Conservation (phyloP, 2,113 vertebrate species). For the Genyomyrus donnyi region DNA sequence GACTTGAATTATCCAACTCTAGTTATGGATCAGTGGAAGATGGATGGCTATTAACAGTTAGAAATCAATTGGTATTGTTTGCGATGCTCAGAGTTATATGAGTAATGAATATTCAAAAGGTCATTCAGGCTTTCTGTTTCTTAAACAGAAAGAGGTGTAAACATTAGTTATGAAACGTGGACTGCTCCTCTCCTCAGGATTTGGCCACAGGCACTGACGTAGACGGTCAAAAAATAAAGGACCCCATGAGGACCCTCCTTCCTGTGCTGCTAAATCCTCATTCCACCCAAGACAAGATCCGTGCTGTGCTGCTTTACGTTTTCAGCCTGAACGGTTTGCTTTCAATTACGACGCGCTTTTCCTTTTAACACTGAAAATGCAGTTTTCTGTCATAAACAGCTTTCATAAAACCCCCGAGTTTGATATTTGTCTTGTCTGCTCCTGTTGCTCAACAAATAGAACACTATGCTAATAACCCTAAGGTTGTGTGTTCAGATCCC, state of each 20-base stretch:
- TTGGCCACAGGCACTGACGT: conserved; percentile 83
- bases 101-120: not conserved
- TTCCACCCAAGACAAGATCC: conserved; percentile 63
- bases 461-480: no score
- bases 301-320: conserved; percentile 92
- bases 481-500: no score
- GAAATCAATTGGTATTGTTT: not conserved
- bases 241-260: conserved; percentile 88
- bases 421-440: not conserved
- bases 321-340: conserved; percentile 81
- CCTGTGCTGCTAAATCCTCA: conserved; percentile 76
- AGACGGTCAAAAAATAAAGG: conserved; percentile 85
- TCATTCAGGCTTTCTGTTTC: not conserved
- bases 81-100: no score
- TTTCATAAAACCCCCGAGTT: not conserved
- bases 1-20: no score
- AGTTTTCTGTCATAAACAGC: not conserved
- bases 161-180: not conserved
- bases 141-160: not conserved
- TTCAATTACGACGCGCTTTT: not conserved
- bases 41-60: not conserved
- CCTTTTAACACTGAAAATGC: not conserved
- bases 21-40: not conserved
- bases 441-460: no score
- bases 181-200: conserved; percentile 59